phyloP scores from a whole-genome alignment of 2,797 vertebrate species.

The Kryptopterus vitreolus region DNA sequence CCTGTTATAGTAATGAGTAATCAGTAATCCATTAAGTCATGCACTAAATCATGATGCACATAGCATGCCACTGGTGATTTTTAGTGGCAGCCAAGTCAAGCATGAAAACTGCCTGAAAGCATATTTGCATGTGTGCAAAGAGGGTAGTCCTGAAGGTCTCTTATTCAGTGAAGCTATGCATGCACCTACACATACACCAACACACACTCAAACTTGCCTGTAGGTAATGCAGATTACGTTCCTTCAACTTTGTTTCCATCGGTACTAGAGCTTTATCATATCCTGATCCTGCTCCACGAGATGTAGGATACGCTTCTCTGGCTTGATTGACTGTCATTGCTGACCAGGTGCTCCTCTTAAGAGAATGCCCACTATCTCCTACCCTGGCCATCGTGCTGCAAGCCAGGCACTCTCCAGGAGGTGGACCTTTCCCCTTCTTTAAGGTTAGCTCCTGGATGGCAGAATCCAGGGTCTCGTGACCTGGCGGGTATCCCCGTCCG shows the following conservation, averaged over 20 bases:
- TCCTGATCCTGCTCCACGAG: conserved; percentile 63
- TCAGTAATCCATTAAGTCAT: not conserved
- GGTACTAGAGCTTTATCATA: conserved; percentile 92
- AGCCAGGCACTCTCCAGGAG: conserved; percentile 89
- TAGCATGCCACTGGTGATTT: not conserved
- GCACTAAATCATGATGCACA: not conserved
- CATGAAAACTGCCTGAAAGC: not conserved
- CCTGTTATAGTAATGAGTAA: not conserved
- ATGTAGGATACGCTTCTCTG: conserved; percentile 87
- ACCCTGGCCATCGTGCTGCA: conserved; percentile 92
- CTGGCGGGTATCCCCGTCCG: conserved; percentile 66
- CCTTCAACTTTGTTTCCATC: conserved; percentile 86
- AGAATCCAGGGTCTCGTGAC: conserved; percentile 89
- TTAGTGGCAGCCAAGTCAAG: not conserved
- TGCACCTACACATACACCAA: not conserved
- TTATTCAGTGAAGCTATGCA: not conserved
- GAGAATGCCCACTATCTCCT: conserved; percentile 86
- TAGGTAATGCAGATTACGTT: conserved; percentile 92
- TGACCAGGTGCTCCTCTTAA: conserved; percentile 97
- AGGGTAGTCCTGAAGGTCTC: not conserved
- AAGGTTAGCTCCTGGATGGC: conserved; percentile 96
- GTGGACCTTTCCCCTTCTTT: conserved; percentile 83
- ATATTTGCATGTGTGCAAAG: not conserved
- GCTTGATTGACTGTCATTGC: conserved; percentile 98
- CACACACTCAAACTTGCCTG: conserved; percentile 78